Percentiles rank a stretch among this genome's conserved stretches.
Conservation (phyloP, 2,113 vertebrate species). For the Terrapene triunguis region DNA sequence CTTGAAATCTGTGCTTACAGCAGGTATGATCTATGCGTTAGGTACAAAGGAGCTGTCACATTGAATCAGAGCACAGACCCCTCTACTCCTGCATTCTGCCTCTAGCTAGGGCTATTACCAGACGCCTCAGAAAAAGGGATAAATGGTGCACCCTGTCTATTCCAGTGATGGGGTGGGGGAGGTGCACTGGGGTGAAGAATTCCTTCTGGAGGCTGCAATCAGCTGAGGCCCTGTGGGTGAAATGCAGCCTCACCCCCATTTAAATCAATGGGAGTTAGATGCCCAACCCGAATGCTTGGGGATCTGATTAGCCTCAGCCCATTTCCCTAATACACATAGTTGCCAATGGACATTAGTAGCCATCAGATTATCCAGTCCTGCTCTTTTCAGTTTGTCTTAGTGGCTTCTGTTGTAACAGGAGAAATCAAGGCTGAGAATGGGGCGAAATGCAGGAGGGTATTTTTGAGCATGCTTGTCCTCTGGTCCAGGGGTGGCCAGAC, state of each 20-base stretch:
- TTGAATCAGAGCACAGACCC: not conserved
- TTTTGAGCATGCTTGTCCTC: not conserved
- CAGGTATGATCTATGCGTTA: not conserved
- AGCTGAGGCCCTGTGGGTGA: no score
- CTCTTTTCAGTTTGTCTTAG: not conserved
- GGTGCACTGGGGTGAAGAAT: not conserved
- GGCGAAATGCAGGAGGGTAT: not conserved
- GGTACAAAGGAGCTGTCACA: not conserved
- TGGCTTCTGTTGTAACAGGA: not conserved
- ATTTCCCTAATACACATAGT: not conserved
- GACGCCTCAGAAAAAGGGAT: not conserved
- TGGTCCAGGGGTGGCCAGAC: not conserved
- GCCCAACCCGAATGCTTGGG: not conserved
- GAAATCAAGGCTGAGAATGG: not conserved
- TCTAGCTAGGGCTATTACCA: not conserved
- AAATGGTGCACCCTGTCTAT: not conserved
- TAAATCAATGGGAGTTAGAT: not conserved
- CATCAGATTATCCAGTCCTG: not conserved
- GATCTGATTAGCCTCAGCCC: not conserved
- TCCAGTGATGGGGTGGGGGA: not conserved
- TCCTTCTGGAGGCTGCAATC: not conserved
- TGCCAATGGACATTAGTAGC: not conserved
- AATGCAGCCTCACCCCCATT: not conserved
- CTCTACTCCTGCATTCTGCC: not conserved
- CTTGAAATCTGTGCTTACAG: not conserved